phyloP scores from a whole-genome alignment of 2,113 vertebrate genomes.

The Coregonus clupeaformis region DNA sequence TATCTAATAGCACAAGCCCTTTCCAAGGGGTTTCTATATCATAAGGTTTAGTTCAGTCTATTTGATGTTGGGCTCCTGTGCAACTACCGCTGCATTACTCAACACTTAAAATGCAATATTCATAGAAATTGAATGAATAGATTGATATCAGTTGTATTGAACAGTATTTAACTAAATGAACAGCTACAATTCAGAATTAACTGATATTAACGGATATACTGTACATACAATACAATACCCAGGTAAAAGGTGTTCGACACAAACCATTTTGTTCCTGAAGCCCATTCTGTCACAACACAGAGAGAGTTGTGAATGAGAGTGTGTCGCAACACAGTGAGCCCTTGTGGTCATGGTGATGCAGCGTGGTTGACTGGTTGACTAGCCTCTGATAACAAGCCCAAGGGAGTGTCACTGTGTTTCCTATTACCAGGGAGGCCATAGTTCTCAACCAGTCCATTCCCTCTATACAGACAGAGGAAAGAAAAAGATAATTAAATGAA shows the following conservation, averaged over 20 bases:
- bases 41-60: not conserved
- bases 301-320: too few relatives aligned
- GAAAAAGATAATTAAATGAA: constrained; percentile 4
- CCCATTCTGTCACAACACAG: too few relatives aligned
- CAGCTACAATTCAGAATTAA: not conserved
- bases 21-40: not conserved
- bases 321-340: too few relatives aligned
- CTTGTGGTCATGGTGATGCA: too few relatives aligned
- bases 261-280: too few relatives aligned
- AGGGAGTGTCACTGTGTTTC: not conserved
- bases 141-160: too few relatives aligned
- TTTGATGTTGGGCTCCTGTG: not conserved
- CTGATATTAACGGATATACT: too few relatives aligned
- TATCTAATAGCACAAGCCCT: constrained; percentile 54
- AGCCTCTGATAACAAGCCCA: not conserved
- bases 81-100: not conserved
- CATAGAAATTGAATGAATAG: not conserved
- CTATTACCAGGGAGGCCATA: not conserved
- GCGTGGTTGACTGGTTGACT: too few relatives aligned
- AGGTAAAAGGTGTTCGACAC: too few relatives aligned
- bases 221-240: too few relatives aligned
- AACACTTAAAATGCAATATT: not conserved
- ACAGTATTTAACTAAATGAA: too few relatives aligned
- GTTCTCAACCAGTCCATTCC: not conserved
- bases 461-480: not conserved